Evolutionary conservation across 1,140 invertebrate species (phyloP).

Genomic region (Bicyclus anynana): DNA sequence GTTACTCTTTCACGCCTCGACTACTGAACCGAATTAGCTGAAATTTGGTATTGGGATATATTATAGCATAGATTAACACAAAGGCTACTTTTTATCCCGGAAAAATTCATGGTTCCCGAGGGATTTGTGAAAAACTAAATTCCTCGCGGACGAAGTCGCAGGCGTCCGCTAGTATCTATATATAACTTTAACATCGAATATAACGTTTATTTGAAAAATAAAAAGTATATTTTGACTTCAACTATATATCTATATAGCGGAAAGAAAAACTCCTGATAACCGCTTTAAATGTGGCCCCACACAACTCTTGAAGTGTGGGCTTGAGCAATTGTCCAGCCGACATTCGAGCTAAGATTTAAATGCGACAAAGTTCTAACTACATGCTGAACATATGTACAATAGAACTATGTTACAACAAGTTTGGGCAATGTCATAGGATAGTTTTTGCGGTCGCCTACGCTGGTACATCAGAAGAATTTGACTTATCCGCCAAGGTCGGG

Average conservation of each 20-base stretch:
- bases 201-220: neutral
- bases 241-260: neutral
- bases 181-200: too few relatives aligned
- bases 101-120: too few relatives aligned
- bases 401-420: conserved; percentile 47
- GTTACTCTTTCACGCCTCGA: too few relatives aligned
- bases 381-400: conserved; percentile 13
- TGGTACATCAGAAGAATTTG: conserved; percentile 67
- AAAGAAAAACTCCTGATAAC: too few relatives aligned
- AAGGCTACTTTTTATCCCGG: too few relatives aligned
- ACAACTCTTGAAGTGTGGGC: conserved; percentile 52
- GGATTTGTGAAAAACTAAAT: too few relatives aligned
- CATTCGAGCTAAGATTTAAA: conserved; percentile 42
- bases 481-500: conserved; percentile 64
- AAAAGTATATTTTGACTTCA: neutral
- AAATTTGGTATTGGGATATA: too few relatives aligned
- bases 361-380: conserved; percentile 50
- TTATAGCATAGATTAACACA: too few relatives aligned
- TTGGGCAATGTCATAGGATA: conserved; percentile 70
- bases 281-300: conserved; percentile 40
- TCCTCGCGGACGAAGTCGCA: too few relatives aligned
- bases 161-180: too few relatives aligned
- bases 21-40: too few relatives aligned
- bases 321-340: conserved; percentile 67
- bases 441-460: conserved; percentile 72